Evolutionary conservation across 2,888 invertebrate species (phyloP).

Genomic region (Micoletzkya japonica): DNA sequence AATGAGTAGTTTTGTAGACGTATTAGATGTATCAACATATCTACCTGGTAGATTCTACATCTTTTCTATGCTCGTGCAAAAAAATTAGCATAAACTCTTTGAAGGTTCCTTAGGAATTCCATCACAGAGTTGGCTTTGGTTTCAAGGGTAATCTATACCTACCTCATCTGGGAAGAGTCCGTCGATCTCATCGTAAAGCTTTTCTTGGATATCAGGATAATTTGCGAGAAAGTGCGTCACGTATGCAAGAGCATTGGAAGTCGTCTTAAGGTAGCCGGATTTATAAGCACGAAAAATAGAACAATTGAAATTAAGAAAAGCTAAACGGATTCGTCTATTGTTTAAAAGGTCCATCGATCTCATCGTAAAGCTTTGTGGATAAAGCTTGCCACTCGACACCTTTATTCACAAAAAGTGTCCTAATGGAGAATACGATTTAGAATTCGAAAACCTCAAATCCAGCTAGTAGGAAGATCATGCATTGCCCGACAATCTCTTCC

Average conservation of each 20-base stretch:
- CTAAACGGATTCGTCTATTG: background rate
- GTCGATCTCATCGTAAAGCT: conserved; percentile 36
- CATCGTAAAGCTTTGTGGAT: too few species aligned
- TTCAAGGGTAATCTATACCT: background rate
- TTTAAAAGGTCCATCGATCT: too few species aligned
- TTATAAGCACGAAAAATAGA: background rate
- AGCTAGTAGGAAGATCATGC: conserved; percentile 55
- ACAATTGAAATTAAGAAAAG: background rate
- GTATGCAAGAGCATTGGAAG: conserved; percentile 47
- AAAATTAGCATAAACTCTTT: too few species aligned
- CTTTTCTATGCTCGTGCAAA: background rate
- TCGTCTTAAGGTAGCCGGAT: conserved; percentile 64
- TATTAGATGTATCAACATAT: background rate
- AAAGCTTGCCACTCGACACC: too few species aligned
- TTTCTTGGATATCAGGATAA: conserved; percentile 44
- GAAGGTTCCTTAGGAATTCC: too few species aligned
- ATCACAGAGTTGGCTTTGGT: background rate
- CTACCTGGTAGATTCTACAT: background rate
- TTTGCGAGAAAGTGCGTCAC: conserved; percentile 35
- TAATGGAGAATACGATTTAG: too few species aligned
- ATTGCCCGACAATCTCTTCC: conserved; percentile 50
- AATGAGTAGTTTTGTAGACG: background rate
- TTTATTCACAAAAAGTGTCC: too few species aligned
- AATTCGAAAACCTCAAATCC: conserved; percentile 66
- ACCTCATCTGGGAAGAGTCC: conserved; percentile 34